Base-by-base conservation (phyloP, 2,888 invertebrate genomes). In the Ligdia adustata region DNA sequence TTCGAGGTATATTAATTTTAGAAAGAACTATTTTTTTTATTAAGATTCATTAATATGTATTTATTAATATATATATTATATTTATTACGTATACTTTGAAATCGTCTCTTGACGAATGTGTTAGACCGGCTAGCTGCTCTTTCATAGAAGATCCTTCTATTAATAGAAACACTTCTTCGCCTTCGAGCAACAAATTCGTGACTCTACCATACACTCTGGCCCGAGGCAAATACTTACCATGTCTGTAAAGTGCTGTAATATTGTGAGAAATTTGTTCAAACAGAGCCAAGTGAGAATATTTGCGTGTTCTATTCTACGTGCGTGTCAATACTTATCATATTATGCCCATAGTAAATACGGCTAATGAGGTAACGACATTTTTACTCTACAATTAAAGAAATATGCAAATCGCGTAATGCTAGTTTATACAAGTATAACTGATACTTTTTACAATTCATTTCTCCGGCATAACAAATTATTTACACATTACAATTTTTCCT, bases 321-420 rank as follows among this genome's bases (percentile, higher is more conserved):
- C 48, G 33, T 48, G 42, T 31, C 4, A 7, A 28, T 9, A 9
- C 16, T 26, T 4, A 11, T 12, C 34, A 7, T 27, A 46, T 41
- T 47, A 41, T 41, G 41, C 41, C 35, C 35, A 26, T 28, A 9
- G 9, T 12, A 39, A 9, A 35, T 37, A 14, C 24, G 11, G 6
- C 11, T 46, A 46, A 47, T 47, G 34, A 41, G 29, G 41, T 41
- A 47, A 47, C 31, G 37, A 26, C 16, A 26, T 37, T 37, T 32
- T 26, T 32, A 24, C 20, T 39, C 27, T 4, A n/a, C n/a, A 15
- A 15, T 26, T 16, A 31, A 9, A 9, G 11, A 11, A 9, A 22
- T 11, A 4, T 20, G 6, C 7, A 7, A 33, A 33, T 15, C 20
- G 7, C 2, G 12, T 13, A 12, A 2, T 12, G 4, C 5, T 4